Base-by-base conservation (phyloP, 2,797 vertebrate genomes). In the Oreochromis mossambicus region DNA sequence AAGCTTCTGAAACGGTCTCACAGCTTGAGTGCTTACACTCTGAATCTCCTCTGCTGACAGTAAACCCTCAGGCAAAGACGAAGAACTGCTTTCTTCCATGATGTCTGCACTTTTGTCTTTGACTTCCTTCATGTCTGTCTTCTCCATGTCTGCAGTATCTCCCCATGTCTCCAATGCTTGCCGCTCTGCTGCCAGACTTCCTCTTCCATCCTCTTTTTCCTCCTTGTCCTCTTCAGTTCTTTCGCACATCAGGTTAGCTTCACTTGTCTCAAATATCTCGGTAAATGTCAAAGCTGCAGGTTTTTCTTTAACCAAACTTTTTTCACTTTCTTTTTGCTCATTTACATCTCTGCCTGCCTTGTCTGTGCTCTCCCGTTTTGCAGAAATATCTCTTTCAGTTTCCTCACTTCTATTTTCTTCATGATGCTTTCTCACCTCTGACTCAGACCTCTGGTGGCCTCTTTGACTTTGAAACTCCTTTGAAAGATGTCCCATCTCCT, bases 31-130 rank as follows among this genome's bases (percentile, higher is more conserved):
- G 51, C 91, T 95, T 92, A 97, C 96, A 6, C 88, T 94, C 24
- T 93, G 93, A 66, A 96, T 93, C 85, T 96, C 95, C 82, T 94
- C 89, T 26, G 96, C 92, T 13, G 95, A 92, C 56, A 93, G 93
- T 43, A 94, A 89, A 48, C 70, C 85, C 38, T 92, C 89, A 3
- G 81, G 91, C 24, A n/a, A 79, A 78, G 68, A 77, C 11, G 81
- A 29, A 26, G 85, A 1, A 41, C 56, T 70, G 51, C 85, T 89
- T 79, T 84, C 79, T 56, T 90, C 75, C 13, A 7, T 7, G 8
- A 83, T 77, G 2, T 85, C 73, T 24, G 41, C 7, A 2, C 78
- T 19, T 73, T 70, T 50, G 13, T 84, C 68, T 32, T 86, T 68
- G 32, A 38, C 38, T 78, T 83, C 85, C 48, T 82, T 21, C 1